Conservation (phyloP, 1,140 invertebrate genomes). For the Reticulitermes speratus region DNA sequence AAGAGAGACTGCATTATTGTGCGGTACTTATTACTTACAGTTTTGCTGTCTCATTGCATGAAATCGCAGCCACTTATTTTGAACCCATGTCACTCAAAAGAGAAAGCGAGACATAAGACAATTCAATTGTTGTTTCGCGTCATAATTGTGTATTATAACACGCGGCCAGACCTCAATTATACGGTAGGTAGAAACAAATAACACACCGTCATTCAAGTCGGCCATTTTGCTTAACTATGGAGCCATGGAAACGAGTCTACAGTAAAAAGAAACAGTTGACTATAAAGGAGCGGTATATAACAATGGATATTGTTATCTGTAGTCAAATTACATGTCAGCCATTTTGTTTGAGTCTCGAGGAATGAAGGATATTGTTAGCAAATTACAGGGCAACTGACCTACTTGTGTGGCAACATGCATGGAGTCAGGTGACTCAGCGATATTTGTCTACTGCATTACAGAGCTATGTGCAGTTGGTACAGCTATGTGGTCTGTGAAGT, state of each 20-base stretch:
- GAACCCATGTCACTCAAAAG: neutral
- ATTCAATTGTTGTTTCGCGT: conserved; percentile 19
- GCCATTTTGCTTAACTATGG: too few relatives aligned
- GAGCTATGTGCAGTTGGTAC: neutral
- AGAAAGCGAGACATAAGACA: neutral
- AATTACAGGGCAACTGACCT: conserved; percentile 6
- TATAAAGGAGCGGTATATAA: neutral
- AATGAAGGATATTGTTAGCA: neutral
- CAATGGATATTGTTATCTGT: conserved; percentile 16
- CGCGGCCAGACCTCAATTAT: conserved; percentile 13
- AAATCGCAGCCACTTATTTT: neutral
- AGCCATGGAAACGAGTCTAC: neutral
- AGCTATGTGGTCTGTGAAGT: too few relatives aligned
- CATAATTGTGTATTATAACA: conserved; percentile 19
- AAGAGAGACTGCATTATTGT: neutral
- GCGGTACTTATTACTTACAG: neutral
- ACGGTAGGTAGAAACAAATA: conserved; percentile 7
- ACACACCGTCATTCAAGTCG: neutral
- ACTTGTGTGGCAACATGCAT: neutral
- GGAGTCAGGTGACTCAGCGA: neutral
- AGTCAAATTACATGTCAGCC: conserved; percentile 14
- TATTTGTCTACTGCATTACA: neutral
- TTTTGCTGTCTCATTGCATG: neutral
- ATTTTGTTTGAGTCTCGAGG: neutral
- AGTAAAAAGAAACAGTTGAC: neutral